Percentiles rank a stretch among this genome's conserved stretches.
Evolutionary conservation across 2,797 vertebrate genomes (phyloP).

Genomic region (Pampus argenteus): DNA sequence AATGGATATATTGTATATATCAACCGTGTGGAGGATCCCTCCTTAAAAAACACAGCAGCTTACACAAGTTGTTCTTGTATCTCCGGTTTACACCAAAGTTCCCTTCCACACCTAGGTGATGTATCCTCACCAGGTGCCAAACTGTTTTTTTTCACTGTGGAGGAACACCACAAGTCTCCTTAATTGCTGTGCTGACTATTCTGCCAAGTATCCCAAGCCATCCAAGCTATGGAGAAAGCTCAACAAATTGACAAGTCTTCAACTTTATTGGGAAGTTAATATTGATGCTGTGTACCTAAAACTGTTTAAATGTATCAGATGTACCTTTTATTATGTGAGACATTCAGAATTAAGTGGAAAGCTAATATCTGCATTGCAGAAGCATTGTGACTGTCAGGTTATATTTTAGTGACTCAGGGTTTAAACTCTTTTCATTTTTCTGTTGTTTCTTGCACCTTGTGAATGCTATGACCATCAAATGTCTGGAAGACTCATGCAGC

Average conservation of each 20-base stretch:
- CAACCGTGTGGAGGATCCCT: too few species aligned
- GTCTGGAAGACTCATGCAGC: not conserved
- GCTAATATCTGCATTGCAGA: conserved; percentile 3
- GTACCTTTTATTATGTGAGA: not conserved
- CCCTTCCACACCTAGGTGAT: conserved; percentile 30
- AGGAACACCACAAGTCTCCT: not conserved
- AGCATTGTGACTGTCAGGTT: conserved; percentile 2
- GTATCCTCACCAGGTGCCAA: conserved; percentile 1
- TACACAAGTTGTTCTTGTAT: conserved; percentile 1
- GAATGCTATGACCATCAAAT: conserved; percentile 24
- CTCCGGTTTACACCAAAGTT: not conserved
- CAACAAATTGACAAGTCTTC: not conserved
- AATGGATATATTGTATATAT: not conserved
- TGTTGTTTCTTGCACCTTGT: conserved; percentile 12
- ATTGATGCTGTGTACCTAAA: not conserved
- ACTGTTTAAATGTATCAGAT: not conserved
- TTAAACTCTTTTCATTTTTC: conserved; percentile 15
- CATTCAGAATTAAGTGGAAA: not conserved
- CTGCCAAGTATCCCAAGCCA: not conserved
- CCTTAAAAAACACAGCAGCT: too few species aligned
- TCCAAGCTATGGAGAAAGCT: not conserved
- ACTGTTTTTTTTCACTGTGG: conserved; percentile 12
- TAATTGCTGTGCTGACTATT: not conserved
- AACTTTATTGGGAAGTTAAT: conserved; percentile 3
- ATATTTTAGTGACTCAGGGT: conserved; percentile 24